Base-by-base conservation (phyloP, 2,888 invertebrate genomes). In the Leptinotarsa peninsularis region DNA sequence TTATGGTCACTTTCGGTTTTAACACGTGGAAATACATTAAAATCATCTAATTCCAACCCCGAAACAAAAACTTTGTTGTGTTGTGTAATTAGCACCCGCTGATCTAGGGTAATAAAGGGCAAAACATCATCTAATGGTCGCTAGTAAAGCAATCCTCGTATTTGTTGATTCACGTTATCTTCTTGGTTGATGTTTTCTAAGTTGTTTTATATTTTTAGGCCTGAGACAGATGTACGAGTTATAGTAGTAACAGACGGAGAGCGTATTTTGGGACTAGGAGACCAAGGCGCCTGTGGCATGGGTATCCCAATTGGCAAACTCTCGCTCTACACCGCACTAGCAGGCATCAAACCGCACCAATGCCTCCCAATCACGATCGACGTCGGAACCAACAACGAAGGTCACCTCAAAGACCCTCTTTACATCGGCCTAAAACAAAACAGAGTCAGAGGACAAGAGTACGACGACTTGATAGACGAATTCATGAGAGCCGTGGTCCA, bases 291-390 rank as follows among this genome's bases (percentile, higher is more conserved):
- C 4, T 95, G 96, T 87, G 99, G 99, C 15, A 99, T 99, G 98
- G 99, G 99, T 80, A 99, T 99, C 85, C 99, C 99, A 1, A 94
- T 98, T 60, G 99, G 99, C 79, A 99, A 99, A 90, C 90, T 99
- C 81, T 93, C 98, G 4, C 91, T 99, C 13, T 99, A 99, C 90
- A 98, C 99, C 4, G 99, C 98, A 0, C 90, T 99, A 75, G 99
- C 97, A 33, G 98, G 98, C 76, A 96, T 99, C 83, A 96, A 97
- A 87, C 99, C 99, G 0, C 93, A 95, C 82, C 96, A 98, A 88
- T 97, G 97, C 86, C 91, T 99, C 79, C 99, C 99, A 54, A 93
- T 99, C 83, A 95, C 96, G 0, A 90, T 99, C 58, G 98, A 99
- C 86, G 98, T 97, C 69, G 98, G 98, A 76, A 98, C 98, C 0